phyloP scores from a whole-genome alignment of 2,797 vertebrate species.

The Glossophaga mutica region DNA sequence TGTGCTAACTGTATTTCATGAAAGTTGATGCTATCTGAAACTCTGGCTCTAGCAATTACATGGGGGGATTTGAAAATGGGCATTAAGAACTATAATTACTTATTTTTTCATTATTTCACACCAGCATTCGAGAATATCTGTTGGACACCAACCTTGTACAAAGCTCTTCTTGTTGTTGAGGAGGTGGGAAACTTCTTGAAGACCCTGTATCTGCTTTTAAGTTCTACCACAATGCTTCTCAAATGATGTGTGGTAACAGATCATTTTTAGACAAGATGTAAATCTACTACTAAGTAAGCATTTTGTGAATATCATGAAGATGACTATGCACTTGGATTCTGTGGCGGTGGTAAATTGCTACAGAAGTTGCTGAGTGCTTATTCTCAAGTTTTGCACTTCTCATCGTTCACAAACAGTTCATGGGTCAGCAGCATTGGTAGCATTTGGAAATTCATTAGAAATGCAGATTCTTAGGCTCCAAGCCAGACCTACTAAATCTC shows the following conservation, averaged over 20 bases:
- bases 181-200: neutral
- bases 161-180: neutral
- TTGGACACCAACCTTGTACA: neutral
- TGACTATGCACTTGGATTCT: neutral
- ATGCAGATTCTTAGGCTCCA: neutral
- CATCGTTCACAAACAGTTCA: neutral
- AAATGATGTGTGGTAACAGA: neutral
- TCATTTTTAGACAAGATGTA: neutral
- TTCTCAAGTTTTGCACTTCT: neutral
- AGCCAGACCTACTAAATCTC: neutral
- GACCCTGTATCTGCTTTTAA: neutral
- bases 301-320: neutral
- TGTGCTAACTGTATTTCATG: neutral
- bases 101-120: neutral
- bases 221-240: neutral
- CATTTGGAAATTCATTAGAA: neutral
- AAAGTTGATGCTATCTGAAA: neutral
- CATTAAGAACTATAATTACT: neutral
- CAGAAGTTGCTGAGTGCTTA: neutral
- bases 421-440: neutral
- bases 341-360: neutral
- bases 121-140: neutral
- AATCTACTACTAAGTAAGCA: neutral
- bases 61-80: neutral
- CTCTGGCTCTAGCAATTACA: neutral